These are phyloP conservation scores for Grammatotria lemairii DNA, from an alignment of 2,113 vertebrate genomes.

Conservation along the genomic window DNA sequence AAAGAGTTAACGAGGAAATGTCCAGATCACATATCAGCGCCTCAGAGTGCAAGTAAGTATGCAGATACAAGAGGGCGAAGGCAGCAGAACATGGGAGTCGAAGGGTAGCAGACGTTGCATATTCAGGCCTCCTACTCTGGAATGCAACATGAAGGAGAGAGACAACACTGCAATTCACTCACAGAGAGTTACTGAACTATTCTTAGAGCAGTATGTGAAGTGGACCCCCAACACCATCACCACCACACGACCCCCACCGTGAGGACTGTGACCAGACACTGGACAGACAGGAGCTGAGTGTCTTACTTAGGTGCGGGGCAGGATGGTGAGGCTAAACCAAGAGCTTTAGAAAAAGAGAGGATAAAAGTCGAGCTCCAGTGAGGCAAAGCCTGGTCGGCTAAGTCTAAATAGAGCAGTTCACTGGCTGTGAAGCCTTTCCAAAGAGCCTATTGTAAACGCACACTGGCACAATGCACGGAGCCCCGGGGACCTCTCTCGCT, in stretches of 20 bases:
- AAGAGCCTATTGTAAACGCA: slow-evolving; percentile 57
- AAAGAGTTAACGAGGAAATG: slow-evolving; percentile 10
- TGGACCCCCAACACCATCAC: slow-evolving; percentile 12
- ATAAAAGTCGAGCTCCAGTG: slow-evolving; percentile 43
- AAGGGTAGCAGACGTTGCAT: slow-evolving; percentile 50
- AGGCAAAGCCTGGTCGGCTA: slow-evolving; percentile 29
- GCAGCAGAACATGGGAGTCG: slow-evolving; percentile 23
- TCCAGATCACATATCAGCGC: background rate
- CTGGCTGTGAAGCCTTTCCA: slow-evolving; percentile 47
- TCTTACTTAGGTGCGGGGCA: slow-evolving; percentile 3
- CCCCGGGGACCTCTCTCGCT: slow-evolving; percentile 42
- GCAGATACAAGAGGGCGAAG: background rate
- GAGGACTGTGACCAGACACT: slow-evolving; percentile 1
- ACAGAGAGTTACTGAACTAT: slow-evolving; percentile 53
- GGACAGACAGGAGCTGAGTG: background rate
- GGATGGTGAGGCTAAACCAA: background rate
- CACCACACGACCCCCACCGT: background rate
- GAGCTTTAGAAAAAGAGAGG: slow-evolving; percentile 1
- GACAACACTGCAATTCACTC: slow-evolving; percentile 62
- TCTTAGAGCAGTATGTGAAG: slow-evolving; percentile 67
- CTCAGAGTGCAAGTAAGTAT: background rate
- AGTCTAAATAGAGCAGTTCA: slow-evolving; percentile 48
- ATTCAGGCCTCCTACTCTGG: slow-evolving; percentile 68
- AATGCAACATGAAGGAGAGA: slow-evolving; percentile 57
- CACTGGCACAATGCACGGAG: slow-evolving; percentile 44